A percentile compares a stretch with the other conserved stretches of the same genome.
These are phyloP conservation scores for Grus americana DNA, from an alignment of 2,113 vertebrate genomes.

Conservation along the genomic window DNA sequence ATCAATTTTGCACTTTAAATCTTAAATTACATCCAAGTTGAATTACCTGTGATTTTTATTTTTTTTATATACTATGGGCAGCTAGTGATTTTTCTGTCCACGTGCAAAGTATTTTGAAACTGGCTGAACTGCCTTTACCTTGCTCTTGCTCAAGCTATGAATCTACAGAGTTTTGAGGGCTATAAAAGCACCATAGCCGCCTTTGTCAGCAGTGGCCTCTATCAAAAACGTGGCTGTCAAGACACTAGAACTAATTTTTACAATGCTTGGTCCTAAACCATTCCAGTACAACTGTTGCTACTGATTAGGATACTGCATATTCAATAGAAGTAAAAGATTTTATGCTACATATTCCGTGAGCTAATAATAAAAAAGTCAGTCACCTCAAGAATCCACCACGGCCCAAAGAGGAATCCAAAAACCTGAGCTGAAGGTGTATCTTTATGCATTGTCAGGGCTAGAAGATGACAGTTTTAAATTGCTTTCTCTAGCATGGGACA, in stretches of 20 bases:
- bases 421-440: background rate
- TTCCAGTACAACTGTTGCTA: background rate
- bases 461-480: background rate
- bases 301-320: background rate
- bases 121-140: background rate
- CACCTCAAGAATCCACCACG: background rate
- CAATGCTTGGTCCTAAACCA: background rate
- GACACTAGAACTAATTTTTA: background rate
- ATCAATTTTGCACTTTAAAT: background rate
- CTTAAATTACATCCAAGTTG: background rate
- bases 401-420: background rate
- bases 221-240: background rate
- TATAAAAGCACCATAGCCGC: background rate
- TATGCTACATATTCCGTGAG: background rate
- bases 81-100: background rate
- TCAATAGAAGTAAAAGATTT: background rate
- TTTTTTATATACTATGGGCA: background rate
- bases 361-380: background rate
- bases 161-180: background rate
- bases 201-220: background rate
- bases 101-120: background rate
- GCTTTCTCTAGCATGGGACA: background rate
- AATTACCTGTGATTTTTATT: background rate
- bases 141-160: background rate
- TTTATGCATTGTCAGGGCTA: background rate